Base-by-base conservation (phyloP, 2,797 vertebrate species). In the Merluccius polli region DNA sequence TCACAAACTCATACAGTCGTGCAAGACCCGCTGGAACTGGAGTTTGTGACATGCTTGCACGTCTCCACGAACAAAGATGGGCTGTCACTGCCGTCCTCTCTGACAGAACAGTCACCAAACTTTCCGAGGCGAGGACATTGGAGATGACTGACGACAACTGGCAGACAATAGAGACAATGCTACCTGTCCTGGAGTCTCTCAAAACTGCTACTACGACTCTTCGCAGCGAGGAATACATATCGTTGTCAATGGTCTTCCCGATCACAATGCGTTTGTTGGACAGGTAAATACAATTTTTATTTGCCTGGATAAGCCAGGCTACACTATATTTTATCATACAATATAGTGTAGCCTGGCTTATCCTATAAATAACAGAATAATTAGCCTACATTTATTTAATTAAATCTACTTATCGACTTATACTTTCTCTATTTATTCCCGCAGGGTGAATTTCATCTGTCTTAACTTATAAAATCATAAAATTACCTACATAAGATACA, bases 1-100 rank as follows among this genome's bases (percentile, higher is more conserved):
- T n/a, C 52, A 59, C 52, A 59, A 59, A 59, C 52, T 59, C 52
- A 59, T 59, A 59, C 52, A 59, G 52, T 59, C 52, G 52, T 59
- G 52, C 52, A 16, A 59, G 52, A 59, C 52, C 52, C 2, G 52
- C 52, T 59, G 52, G 52, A 59, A 59, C 52, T 59, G 5, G 5
- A 16, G 52, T 59, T 59, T 59, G 52, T 59, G 52, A 59, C 52
- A 59, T 59, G 52, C 52, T 59, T n/a, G n/a, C 52, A 16, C 52
- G 52, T 59, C 52, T 59, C 52, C 52, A 59, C 52, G 52, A 59
- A 59, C 52, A 59, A 59, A 59, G 52, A 59, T 59, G 52, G 35
- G 35, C 35, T 35, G 15, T n/a, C 52, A 59, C n/a, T n/a, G n/a
- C 52, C 15, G 52, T n/a, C 15, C n/a, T n/a, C 52, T 59, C 52